A percentile compares a stretch with the other conserved stretches of the same genome.
Evolutionary conservation across 2,113 vertebrate species (phyloP).

Genomic region (Atrichornis clamosus): DNA sequence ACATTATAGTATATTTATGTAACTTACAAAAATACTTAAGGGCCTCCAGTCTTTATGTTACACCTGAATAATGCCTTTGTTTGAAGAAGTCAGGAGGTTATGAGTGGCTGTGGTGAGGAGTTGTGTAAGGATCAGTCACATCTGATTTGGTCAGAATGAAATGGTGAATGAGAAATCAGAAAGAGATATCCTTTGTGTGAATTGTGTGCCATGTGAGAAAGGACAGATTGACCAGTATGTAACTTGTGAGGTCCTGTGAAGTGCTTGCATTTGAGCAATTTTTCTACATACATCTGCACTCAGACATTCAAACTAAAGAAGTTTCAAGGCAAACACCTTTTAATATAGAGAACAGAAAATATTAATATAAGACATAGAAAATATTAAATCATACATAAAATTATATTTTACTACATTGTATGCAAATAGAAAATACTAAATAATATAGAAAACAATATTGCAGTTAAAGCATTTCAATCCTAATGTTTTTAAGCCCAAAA

Average conservation of each 20-base stretch:
- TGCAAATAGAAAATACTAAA: neutral
- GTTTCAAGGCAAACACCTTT: neutral
- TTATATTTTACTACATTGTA: neutral
- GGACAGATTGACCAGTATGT: neutral
- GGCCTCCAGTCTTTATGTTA: neutral
- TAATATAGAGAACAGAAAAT: neutral
- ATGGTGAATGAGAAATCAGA: neutral
- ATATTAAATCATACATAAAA: neutral
- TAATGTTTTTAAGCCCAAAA: neutral
- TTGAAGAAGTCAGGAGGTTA: neutral
- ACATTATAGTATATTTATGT: neutral
- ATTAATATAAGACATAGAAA: neutral
- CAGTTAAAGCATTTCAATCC: neutral
- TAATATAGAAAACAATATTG: neutral
- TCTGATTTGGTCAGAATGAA: neutral
- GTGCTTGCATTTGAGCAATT: neutral
- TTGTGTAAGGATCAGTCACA: neutral
- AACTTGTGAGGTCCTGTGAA: neutral
- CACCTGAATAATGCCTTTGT: neutral
- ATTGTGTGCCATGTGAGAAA: neutral
- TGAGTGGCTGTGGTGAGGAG: neutral
- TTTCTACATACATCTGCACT: neutral
- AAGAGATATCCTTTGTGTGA: neutral
- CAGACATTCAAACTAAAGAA: neutral
- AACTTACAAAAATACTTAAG: neutral